phyloP scores from a whole-genome alignment of 2,888 invertebrate genomes.

The Tipula confusa region DNA sequence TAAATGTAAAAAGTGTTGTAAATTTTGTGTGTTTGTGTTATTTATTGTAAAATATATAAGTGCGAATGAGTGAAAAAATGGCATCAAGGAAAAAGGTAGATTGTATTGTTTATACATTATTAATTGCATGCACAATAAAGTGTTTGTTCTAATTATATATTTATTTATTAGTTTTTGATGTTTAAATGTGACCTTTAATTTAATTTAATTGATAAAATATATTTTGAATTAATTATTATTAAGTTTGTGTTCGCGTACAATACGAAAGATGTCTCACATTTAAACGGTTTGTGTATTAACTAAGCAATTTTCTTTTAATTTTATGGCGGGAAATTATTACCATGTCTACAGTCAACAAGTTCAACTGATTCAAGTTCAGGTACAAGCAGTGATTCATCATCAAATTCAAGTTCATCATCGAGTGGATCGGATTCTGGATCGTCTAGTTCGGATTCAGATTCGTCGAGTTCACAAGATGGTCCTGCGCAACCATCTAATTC shows the following conservation, averaged over 20 bases:
- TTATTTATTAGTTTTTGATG: not conserved
- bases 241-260: not conserved
- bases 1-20: not conserved
- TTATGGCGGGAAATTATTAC: conserved; percentile 16
- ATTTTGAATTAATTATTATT: not conserved
- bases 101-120: not conserved
- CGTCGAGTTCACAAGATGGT: conserved; percentile 55
- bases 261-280: not conserved
- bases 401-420: conserved; percentile 61
- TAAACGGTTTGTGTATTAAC: not conserved
- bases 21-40: not conserved
- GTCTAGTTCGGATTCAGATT: conserved; percentile 67
- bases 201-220: not conserved
- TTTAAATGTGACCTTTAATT: not conserved
- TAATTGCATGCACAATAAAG: not conserved
- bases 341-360: conserved; percentile 46
- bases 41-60: conserved; percentile 20
- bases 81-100: conserved; percentile 12
- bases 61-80: not conserved
- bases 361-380: conserved; percentile 62
- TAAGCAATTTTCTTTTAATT: not conserved
- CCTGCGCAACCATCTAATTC: conserved; percentile 42
- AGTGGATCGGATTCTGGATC: conserved; percentile 66
- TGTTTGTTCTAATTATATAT: not conserved
- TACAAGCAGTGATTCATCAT: conserved; percentile 62